phyloP scores from a whole-genome alignment of 2,888 invertebrate genomes.

The Nymphalis urticae region DNA sequence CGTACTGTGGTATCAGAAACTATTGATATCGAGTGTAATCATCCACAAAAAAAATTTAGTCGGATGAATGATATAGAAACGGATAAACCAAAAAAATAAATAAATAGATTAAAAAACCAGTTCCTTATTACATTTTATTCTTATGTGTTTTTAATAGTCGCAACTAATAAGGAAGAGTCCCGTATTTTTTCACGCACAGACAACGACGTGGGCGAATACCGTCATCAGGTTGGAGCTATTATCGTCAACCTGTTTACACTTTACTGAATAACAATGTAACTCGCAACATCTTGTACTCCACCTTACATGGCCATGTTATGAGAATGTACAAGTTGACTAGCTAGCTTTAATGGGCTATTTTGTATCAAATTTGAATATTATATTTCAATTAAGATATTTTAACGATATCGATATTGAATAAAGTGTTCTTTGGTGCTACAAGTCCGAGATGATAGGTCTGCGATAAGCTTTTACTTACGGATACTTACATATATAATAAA shows the following conservation, averaged over 20 bases:
- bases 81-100: too few species aligned
- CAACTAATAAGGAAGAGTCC: neutral
- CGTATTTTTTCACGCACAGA: slow-evolving; percentile 30
- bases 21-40: too few species aligned
- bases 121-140: too few species aligned
- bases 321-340: slow-evolving; percentile 19
- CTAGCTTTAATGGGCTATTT: slow-evolving; percentile 25
- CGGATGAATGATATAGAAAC: too few species aligned
- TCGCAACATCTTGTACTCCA: slow-evolving; percentile 22
- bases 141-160: neutral
- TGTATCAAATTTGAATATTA: slow-evolving; percentile 27
- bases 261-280: slow-evolving; percentile 39
- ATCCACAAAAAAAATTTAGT: too few species aligned
- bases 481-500: neutral
- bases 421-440: neutral
- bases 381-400: slow-evolving; percentile 13
- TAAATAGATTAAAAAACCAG: too few species aligned
- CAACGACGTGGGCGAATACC: slow-evolving; percentile 32
- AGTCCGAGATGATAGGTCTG: neutral
- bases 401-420: slow-evolving; percentile 4
- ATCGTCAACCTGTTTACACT: slow-evolving; percentile 40
- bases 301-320: slow-evolving; percentile 24
- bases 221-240: slow-evolving; percentile 29
- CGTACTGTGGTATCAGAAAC: too few species aligned
- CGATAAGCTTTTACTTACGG: neutral